Conservation (phyloP, 2,113 vertebrate species). For the Austrofundulus limnaeus region DNA sequence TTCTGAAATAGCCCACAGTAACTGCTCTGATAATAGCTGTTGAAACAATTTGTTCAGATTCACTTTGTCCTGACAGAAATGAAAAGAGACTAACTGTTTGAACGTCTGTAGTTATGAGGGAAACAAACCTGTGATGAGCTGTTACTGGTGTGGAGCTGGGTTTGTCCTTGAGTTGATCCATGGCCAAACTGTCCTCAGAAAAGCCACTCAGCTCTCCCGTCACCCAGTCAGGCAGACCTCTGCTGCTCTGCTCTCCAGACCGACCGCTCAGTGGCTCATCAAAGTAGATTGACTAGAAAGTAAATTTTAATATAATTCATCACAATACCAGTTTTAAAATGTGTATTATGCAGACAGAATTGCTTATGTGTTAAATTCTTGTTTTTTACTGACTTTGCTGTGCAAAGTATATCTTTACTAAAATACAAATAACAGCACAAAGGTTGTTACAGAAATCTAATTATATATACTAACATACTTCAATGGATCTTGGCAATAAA, state of each 20-base stretch:
- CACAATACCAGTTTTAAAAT: neutral
- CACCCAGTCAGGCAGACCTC: slow-evolving; percentile 83
- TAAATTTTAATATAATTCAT: neutral
- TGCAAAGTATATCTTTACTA: too few species aligned
- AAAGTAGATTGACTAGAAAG: slow-evolving; percentile 87
- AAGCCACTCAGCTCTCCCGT: slow-evolving; percentile 76
- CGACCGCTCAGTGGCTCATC: slow-evolving; percentile 80
- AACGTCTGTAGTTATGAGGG: neutral
- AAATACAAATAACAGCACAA: too few species aligned
- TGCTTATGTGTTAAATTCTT: too few species aligned
- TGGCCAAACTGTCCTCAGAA: slow-evolving; percentile 62
- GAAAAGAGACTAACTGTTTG: neutral
- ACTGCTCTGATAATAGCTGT: too few species aligned
- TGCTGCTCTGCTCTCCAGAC: slow-evolving; percentile 44
- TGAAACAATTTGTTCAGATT: too few species aligned
- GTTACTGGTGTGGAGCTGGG: slow-evolving; percentile 40
- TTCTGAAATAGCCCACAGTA: too few species aligned
- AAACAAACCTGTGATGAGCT: slow-evolving; percentile 55
- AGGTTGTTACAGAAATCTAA: too few species aligned
- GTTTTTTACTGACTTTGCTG: neutral
- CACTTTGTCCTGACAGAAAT: neutral
- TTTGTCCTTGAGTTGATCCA: slow-evolving; percentile 61
- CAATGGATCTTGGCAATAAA: too few species aligned
- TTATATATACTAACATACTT: too few species aligned
- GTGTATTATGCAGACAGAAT: neutral